phyloP scores from a whole-genome alignment of 1,140 invertebrate genomes.

The Penaeus chinensis region DNA sequence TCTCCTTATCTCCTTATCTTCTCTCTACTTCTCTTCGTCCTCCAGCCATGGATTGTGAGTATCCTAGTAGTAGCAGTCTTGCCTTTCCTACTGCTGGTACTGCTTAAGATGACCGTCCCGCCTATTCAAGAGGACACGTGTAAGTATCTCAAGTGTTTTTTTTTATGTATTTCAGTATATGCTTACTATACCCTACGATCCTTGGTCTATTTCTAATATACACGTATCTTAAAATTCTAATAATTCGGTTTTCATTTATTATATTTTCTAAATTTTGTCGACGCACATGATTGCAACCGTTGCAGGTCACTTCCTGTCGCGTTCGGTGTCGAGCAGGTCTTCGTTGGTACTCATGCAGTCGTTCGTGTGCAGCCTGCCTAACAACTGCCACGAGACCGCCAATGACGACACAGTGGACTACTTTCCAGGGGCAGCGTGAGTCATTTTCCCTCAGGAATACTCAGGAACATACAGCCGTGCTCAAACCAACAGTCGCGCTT shows the following conservation, averaged over 20 bases:
- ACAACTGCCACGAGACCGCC: constrained; percentile 9
- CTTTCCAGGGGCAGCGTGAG: constrained; percentile 36
- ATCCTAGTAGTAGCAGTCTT: constrained; percentile 28
- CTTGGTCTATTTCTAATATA: not conserved
- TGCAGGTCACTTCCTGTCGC: constrained; percentile 33
- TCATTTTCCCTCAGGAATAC: not conserved
- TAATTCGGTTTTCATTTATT: not conserved
- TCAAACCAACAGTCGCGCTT: too few species aligned
- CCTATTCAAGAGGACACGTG: not conserved
- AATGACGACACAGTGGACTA: constrained; percentile 25
- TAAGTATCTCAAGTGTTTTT: constrained; percentile 5
- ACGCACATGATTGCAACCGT: not conserved
- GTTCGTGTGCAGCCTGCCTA: constrained; percentile 30
- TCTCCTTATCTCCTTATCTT: too few species aligned
- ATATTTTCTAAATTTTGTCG: not conserved
- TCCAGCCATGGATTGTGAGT: constrained; percentile 44
- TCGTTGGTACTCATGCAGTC: constrained; percentile 25
- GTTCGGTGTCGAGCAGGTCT: not conserved
- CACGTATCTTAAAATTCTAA: not conserved
- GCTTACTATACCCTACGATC: not conserved
- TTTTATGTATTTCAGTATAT: not conserved
- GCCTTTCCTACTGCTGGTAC: constrained; percentile 40
- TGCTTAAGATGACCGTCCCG: constrained; percentile 11
- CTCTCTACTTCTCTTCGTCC: too few species aligned
- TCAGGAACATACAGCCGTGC: too few species aligned